phyloP scores from a whole-genome alignment of 2,113 vertebrate genomes.

The Gasterosteus aculeatus region DNA sequence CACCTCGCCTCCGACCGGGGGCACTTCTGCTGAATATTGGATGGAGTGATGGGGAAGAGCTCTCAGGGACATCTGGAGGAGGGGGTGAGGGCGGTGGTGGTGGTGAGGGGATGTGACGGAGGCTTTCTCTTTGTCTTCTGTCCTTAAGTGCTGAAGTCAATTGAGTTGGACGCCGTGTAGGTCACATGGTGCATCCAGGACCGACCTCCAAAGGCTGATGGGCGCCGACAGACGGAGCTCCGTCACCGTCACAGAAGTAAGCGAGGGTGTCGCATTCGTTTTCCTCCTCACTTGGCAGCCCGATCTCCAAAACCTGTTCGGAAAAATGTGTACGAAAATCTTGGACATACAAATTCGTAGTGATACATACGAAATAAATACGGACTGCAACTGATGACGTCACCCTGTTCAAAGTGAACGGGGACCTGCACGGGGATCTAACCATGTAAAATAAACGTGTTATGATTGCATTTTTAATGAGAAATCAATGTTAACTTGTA shows the following conservation, averaged over 20 bases:
- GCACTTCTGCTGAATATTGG: constrained; percentile 33
- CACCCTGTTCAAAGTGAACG: too few relatives aligned
- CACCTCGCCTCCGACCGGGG: neutral
- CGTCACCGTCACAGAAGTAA: neutral
- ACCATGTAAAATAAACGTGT: too few relatives aligned
- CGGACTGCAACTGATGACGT: too few relatives aligned
- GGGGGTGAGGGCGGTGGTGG: neutral
- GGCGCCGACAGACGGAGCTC: neutral
- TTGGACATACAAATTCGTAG: too few relatives aligned
- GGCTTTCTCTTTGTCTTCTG: constrained; percentile 24
- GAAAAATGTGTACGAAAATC: too few relatives aligned
- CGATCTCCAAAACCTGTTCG: too few relatives aligned
- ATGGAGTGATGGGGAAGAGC: constrained; percentile 17
- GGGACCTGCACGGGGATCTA: too few relatives aligned
- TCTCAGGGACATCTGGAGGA: neutral
- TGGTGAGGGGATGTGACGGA: constrained; percentile 36
- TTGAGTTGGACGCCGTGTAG: neutral
- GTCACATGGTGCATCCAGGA: constrained; percentile 9
- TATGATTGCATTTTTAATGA: too few relatives aligned
- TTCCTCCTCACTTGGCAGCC: neutral
- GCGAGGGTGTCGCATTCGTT: neutral
- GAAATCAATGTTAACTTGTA: too few relatives aligned
- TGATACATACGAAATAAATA: too few relatives aligned
- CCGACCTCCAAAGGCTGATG: constrained; percentile 8
- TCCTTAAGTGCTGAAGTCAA: constrained; percentile 20